Evolutionary conservation across 2,888 invertebrate species (phyloP), one percentile per base, ranked within the genome.

Genomic region (Aleiodes leptofemur): DNA sequence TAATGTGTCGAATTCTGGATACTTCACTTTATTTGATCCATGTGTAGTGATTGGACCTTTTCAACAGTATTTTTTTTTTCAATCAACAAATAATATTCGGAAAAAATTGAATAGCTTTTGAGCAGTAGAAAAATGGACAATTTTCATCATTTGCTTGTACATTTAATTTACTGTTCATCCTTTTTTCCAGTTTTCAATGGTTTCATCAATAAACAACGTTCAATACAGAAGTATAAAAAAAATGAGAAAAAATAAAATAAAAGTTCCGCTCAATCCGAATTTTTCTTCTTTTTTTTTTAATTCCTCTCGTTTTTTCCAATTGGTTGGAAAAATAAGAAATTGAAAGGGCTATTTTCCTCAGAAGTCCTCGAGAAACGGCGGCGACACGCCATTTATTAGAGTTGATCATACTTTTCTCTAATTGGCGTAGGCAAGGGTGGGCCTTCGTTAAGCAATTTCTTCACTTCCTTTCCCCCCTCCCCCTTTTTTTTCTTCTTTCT

Each of bases 321-420:
- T 43, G 43, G 9, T 43, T 43, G 43, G 16, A 55, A 55, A 55
- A 55, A 55, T 16, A 55, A 55, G 48, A 64, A 64, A 64, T 43
- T 64, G 48, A 64, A 0, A 64, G 48, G 64, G 43, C 64, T 14
- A 64, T 43, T 43, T 64, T 64, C 43, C 64, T 11, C 43, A 14
- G 43, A 9, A 9, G 16, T 48, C 64, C 43, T 16, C 13, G 64
- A 43, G 43, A 64, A 64, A 64, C 51, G 57, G 34, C 56, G 70
- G 57, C 57, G 66, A 75, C 71, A 78, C 69, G 70, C 76, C 69
- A 78, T 80, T 83, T 81, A 81, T 79, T 77, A 81, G 77, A 80
- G 68, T 80, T 76, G 71, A 77, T 78, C 77, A 74, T 79, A 80
- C 77, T 82, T 81, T 74, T 78, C 75, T 75, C 78, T 82, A 82